Conservation (phyloP, 2,113 vertebrate species). For the Nothocercus nigrocapillus region DNA sequence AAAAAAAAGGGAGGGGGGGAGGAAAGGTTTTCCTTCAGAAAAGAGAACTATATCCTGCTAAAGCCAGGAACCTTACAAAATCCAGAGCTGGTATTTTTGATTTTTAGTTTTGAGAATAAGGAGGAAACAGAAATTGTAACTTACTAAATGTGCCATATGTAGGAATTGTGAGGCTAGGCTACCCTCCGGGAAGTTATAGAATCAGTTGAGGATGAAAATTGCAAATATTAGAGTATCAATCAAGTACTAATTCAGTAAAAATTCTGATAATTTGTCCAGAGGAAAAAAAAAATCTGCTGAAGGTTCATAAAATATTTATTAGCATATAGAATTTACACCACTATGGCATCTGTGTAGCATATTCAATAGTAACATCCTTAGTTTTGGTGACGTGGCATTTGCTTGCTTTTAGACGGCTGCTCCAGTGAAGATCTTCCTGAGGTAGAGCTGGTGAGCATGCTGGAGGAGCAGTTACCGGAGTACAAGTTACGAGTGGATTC, state of each 20-base stretch:
- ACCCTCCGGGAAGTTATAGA: neutral
- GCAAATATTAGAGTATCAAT: neutral
- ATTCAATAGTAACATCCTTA: neutral
- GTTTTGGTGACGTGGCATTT: neutral
- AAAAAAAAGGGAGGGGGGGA: neutral
- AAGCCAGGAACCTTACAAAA: neutral
- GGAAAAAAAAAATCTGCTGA: neutral
- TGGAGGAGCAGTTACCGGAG: slow-evolving; percentile 83
- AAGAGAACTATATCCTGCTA: neutral
- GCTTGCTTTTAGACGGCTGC: slow-evolving; percentile 80
- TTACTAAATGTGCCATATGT: neutral
- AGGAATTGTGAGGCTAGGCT: neutral
- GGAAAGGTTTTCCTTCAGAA: neutral
- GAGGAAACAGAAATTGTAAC: neutral
- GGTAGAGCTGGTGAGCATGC: slow-evolving; percentile 80
- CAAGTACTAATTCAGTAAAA: neutral
- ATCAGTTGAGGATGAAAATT: neutral
- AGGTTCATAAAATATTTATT: neutral
- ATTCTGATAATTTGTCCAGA: neutral
- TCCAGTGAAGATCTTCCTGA: slow-evolving; percentile 79
- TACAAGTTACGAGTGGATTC: slow-evolving; percentile 84
- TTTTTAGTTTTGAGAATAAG: neutral
- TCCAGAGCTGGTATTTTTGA: neutral
- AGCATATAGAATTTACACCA: neutral
- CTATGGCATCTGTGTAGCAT: neutral